phyloP scores from a whole-genome alignment of 2,113 vertebrate genomes.

The Clarias gariepinus region DNA sequence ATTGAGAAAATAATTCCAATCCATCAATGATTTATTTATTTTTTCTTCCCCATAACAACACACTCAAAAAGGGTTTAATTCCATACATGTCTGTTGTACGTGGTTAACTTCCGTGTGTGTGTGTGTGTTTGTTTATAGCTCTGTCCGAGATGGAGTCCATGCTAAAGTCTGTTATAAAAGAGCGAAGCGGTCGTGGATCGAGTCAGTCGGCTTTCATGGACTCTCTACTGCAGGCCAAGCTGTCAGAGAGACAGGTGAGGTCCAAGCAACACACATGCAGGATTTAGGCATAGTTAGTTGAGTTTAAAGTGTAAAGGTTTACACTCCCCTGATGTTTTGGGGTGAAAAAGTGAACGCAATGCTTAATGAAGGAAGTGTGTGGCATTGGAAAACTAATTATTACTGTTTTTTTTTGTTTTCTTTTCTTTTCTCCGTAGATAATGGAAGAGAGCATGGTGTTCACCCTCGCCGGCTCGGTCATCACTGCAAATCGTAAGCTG shows the following conservation, averaged over 20 bases:
- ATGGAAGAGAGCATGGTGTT: conserved; percentile 97
- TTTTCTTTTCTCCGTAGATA: conserved; percentile 69
- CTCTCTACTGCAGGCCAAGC: conserved; percentile 81
- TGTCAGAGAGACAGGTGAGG: conserved; percentile 88
- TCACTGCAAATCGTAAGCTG: conserved; percentile 92
- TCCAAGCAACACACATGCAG: neutral
- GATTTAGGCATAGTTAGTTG: neutral
- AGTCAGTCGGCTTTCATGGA: conserved; percentile 81
- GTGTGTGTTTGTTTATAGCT: conserved; percentile 71
- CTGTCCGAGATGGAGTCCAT: conserved; percentile 85
- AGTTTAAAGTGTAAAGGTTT: neutral
- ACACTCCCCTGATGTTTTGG: neutral
- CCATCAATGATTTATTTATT: neutral
- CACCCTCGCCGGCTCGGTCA: conserved; percentile 86
- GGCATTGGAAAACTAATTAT: neutral
- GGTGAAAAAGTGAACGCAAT: neutral
- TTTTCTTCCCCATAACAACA: neutral
- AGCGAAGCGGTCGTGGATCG: conserved; percentile 76
- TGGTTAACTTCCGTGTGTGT: conserved; percentile 52
- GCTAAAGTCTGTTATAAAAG: conserved; percentile 83
- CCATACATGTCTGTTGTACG: neutral
- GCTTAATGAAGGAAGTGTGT: neutral
- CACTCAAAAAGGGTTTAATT: neutral
- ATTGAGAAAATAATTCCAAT: neutral
- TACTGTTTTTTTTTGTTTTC: neutral